phyloP scores from a whole-genome alignment of 92 coral and sea anemone species.

The Epizoanthus stellaris region DNA sequence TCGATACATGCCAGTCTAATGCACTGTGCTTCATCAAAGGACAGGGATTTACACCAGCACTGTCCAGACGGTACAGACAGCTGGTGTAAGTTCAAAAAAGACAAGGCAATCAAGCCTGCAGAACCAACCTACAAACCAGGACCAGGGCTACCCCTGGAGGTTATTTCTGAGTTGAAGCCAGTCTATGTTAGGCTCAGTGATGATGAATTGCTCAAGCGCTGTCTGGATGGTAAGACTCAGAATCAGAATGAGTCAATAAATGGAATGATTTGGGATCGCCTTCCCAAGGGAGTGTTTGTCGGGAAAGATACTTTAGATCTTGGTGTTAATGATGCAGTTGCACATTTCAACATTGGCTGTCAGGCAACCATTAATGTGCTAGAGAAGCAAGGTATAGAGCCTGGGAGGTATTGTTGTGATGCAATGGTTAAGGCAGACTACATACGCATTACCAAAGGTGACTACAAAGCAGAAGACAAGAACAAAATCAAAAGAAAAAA shows the following conservation, averaged over 20 bases:
- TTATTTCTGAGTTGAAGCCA: conserved; percentile 48
- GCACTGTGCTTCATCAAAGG: conserved; percentile 51
- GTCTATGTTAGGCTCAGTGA: conserved; percentile 58
- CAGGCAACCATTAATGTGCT: conserved; percentile 52
- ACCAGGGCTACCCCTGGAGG: conserved; percentile 57
- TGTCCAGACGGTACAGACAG: conserved; percentile 55
- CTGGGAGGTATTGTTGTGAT: conserved; percentile 51
- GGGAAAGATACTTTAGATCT: conserved; percentile 36
- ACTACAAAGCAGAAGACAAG: conserved; percentile 32
- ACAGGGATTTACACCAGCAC: conserved; percentile 34
- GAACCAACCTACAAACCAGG: conserved; percentile 44
- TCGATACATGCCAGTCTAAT: conserved; percentile 57
- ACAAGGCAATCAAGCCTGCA: conserved; percentile 19
- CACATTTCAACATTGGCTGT: conserved; percentile 69
- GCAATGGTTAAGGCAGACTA: conserved; percentile 25
- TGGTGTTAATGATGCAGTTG: conserved; percentile 65
- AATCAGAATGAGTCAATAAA: conserved; percentile 61
- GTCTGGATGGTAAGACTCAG: conserved; percentile 69
- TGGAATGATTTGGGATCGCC: conserved; percentile 65
- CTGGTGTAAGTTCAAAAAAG: conserved; percentile 47
- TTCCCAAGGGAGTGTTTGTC: conserved; percentile 58
- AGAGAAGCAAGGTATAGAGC: conserved; percentile 50
- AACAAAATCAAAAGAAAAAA: conserved; percentile 17
- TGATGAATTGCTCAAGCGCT: conserved; percentile 50
- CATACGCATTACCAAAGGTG: conserved; percentile 34